Evolutionary conservation across 2,888 invertebrate species (phyloP).

Genomic region (Heterodera filipjevi): DNA sequence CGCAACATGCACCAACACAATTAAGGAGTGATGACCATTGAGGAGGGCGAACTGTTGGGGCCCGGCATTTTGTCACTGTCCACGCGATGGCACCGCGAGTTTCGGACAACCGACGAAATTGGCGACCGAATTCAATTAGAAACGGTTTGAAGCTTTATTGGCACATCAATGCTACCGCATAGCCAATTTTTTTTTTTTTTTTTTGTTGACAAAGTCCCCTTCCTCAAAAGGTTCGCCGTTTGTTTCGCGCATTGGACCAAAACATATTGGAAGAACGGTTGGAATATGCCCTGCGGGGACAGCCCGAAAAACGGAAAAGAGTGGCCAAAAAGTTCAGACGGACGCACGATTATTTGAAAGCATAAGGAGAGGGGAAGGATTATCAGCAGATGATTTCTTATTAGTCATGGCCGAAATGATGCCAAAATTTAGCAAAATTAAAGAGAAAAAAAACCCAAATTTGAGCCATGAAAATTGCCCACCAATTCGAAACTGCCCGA

Average conservation of each 20-base stretch:
- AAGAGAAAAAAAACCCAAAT: not conserved
- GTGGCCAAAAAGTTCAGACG: constrained; percentile 34
- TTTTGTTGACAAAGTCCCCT: too few relatives aligned
- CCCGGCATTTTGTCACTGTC: not conserved
- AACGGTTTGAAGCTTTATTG: not conserved
- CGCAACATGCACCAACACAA: not conserved
- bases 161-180: not conserved
- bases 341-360: constrained; percentile 45
- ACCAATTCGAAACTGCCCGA: constrained; percentile 65
- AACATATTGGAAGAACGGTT: constrained; percentile 3
- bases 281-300: constrained; percentile 4
- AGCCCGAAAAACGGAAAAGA: constrained; percentile 36
- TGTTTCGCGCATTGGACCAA: constrained; percentile 6
- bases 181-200: not conserved
- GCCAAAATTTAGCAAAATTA: not conserved
- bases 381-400: not conserved
- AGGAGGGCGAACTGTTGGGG: constrained; percentile 52
- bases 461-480: constrained; percentile 31
- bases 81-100: constrained; percentile 12
- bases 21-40: constrained; percentile 57
- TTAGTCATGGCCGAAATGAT: not conserved
- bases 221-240: not conserved
- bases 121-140: constrained; percentile 1
- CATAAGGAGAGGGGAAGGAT: not conserved
- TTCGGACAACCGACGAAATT: not conserved